Percentiles rank a stretch among this genome's conserved stretches.
Evolutionary conservation across 2,797 vertebrate genomes (phyloP).

Genomic region (Etheostoma perlongum): DNA sequence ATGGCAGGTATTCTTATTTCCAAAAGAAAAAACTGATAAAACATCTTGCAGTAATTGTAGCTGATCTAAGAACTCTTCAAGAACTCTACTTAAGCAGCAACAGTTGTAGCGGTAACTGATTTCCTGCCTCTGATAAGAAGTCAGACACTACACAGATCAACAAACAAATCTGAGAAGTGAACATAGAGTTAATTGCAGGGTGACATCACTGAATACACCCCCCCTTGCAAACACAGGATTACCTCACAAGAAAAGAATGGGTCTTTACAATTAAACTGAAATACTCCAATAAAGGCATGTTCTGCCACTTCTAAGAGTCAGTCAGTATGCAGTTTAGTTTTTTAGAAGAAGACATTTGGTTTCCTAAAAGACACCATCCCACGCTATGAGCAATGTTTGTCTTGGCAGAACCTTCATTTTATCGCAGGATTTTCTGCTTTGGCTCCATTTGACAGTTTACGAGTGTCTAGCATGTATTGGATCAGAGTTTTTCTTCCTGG

Average conservation of each 20-base stretch:
- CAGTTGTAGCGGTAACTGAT: slow-evolving; percentile 28
- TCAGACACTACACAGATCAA: slow-evolving; percentile 42
- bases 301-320: slow-evolving; percentile 69
- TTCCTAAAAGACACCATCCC: slow-evolving; percentile 51
- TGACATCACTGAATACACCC: slow-evolving; percentile 64
- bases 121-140: slow-evolving; percentile 43
- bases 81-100: slow-evolving; percentile 7
- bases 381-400: slow-evolving; percentile 47
- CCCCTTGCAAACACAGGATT: slow-evolving; percentile 51
- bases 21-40: background rate
- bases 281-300: slow-evolving; percentile 56
- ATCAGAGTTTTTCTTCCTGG: slow-evolving; percentile 63
- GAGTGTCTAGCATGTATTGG: slow-evolving; percentile 59
- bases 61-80: background rate
- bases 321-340: slow-evolving; percentile 37
- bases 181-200: slow-evolving; percentile 34
- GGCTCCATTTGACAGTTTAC: slow-evolving; percentile 58
- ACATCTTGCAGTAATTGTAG: background rate
- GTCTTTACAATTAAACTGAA: slow-evolving; percentile 39
- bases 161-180: slow-evolving; percentile 32
- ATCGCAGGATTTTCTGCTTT: slow-evolving; percentile 60
- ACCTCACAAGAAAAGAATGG: slow-evolving; percentile 64
- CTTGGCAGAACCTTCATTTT: slow-evolving; percentile 63
- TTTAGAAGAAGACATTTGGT: slow-evolving; percentile 41
- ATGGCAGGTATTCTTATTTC: slow-evolving; percentile 2